Conservation (phyloP, 2,113 vertebrate species). For the Channa maculata region DNA sequence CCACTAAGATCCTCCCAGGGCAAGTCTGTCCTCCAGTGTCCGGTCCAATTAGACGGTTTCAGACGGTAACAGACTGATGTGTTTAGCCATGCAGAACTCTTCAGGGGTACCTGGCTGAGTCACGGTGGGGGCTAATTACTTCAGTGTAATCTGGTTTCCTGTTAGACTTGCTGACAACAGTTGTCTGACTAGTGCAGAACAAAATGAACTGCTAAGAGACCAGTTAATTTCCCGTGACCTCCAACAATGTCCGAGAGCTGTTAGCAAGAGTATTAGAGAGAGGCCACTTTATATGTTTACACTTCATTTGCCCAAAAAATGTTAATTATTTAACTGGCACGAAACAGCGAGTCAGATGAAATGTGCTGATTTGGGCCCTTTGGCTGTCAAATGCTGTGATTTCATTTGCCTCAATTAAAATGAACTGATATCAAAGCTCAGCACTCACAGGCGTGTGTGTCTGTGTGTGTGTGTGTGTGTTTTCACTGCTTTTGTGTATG, state of each 20-base stretch:
- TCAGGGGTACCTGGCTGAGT: slow-evolving; percentile 53
- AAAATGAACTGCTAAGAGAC: slow-evolving; percentile 36
- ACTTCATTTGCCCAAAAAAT: slow-evolving; percentile 49
- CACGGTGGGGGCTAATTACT: slow-evolving; percentile 46
- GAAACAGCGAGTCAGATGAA: slow-evolving; percentile 46
- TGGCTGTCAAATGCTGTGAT: slow-evolving; percentile 47
- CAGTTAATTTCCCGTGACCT: slow-evolving; percentile 46
- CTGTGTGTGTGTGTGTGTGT: neutral
- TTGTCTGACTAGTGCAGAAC: slow-evolving; percentile 39
- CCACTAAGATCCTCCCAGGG: slow-evolving; percentile 18
- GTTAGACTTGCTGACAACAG: slow-evolving; percentile 42
- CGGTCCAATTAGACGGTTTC: slow-evolving; percentile 20
- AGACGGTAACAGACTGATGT: slow-evolving; percentile 40
- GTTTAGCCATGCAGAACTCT: slow-evolving; percentile 47
- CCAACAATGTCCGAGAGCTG: slow-evolving; percentile 35
- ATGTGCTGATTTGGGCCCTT: slow-evolving; percentile 35
- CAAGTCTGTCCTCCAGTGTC: slow-evolving; percentile 20
- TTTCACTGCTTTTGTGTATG: slow-evolving; percentile 7
- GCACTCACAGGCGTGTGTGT: neutral
- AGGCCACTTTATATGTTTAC: slow-evolving; percentile 55
- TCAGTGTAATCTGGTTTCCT: slow-evolving; percentile 37
- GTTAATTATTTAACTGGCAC: slow-evolving; percentile 58
- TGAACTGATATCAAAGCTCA: slow-evolving; percentile 43
- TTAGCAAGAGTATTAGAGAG: slow-evolving; percentile 27
- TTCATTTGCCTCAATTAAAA: slow-evolving; percentile 58